Evolutionary conservation across 2,888 invertebrate species (phyloP), one percentile per base, ranked within the genome.

Genomic region (Drepana falcataria): DNA sequence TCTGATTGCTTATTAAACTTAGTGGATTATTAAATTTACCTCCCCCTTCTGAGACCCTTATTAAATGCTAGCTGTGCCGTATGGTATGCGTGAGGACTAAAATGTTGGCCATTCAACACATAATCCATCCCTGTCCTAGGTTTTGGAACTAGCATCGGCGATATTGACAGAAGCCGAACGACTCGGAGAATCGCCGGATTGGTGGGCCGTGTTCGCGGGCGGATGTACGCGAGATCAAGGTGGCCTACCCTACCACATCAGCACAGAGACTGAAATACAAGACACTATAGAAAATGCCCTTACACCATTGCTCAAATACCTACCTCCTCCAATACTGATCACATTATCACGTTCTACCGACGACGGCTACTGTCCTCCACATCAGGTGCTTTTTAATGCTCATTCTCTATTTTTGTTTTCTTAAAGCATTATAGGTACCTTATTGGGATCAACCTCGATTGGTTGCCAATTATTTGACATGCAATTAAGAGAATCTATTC

Each of bases 141-240:
- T 93, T 35, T 76, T 80, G 21, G 79, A 87, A 5, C 72, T 95
- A 53, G 91, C 92, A 2, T 85, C 81, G 3, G 73, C 77, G 5
- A 79, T 95, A 40, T 81, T 55, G 68, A 81, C 59, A 41, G 92
- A 73, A 78, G 91, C 86, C 35, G 77, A 91, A 56, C 94, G 94
- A 68, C 78, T 91, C 2, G 93, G 93, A 9, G 91, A 93, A 34
- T 92, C 93, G 49, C 93, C 96, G 47, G 95, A 97, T 75, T 97
- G 96, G 95, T 92, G 93, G 75, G 87, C 96, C 57, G 92, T 98
- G 5, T 96, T 95, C 74, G 95, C 97, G 67, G 96, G 96, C 44
- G 98, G 98, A 2, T 97, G 96, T 77, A 98, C 98, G 0, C 94
- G 95, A 59, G 97, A 98, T 76, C 95, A 96, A 68, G 94, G 94